These are phyloP conservation scores for Caenorhabditis zanzibari DNA, from an alignment of 2,888 invertebrate genomes.

Conservation along the genomic window DNA sequence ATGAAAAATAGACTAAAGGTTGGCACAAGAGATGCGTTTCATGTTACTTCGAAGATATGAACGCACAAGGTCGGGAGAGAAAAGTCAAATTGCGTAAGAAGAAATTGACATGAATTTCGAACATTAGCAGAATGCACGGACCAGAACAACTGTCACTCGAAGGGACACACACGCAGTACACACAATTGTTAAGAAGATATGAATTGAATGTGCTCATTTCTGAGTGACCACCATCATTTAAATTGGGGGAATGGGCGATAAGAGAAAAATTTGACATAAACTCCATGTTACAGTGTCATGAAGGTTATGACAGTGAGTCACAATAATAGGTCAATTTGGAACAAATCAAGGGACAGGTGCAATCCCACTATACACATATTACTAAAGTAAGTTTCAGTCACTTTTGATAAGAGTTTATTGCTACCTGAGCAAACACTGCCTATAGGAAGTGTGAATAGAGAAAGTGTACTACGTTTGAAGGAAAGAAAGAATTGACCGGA, in stretches of 20 bases:
- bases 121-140: conserved; percentile 23
- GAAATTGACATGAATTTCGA: conserved; percentile 48
- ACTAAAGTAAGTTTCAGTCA: not conserved
- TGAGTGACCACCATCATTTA: conserved; percentile 10
- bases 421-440: conserved; percentile 16
- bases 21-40: not conserved
- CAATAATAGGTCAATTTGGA: not conserved
- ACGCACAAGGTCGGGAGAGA: conserved; percentile 1
- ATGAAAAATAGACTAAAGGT: conserved; percentile 40
- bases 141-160: conserved; percentile 36
- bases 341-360: not conserved
- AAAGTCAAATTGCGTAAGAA: conserved; percentile 54
- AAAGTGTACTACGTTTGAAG: conserved; percentile 42
- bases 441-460: conserved; percentile 28
- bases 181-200: conserved; percentile 36
- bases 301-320: not conserved
- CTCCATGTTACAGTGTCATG: not conserved
- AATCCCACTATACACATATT: not conserved
- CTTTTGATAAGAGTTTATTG: conserved; percentile 19
- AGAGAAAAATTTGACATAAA: not conserved
- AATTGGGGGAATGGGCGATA: not conserved
- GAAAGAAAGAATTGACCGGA: conserved; percentile 6
- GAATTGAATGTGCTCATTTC: conserved; percentile 21
- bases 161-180: conserved; percentile 42
- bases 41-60: conserved; percentile 39